A percentile compares a stretch with the other conserved stretches of the same genome.
Conservation (phyloP, 2,888 invertebrate species). For the Agonum fuliginosum region DNA sequence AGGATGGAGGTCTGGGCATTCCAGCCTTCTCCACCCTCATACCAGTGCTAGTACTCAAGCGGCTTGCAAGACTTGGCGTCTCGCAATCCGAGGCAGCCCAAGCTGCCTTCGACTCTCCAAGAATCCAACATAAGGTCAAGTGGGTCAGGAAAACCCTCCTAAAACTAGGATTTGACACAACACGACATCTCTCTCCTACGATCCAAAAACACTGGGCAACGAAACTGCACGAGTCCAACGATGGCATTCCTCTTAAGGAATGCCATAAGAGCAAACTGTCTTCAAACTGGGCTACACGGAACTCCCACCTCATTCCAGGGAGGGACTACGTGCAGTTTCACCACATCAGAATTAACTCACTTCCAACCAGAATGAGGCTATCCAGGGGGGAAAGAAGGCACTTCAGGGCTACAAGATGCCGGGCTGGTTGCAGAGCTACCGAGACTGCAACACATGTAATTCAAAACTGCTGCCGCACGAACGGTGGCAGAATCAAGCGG, state of each 20-base stretch:
- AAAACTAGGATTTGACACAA: conserved; percentile 42
- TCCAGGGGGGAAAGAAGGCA: conserved; percentile 64
- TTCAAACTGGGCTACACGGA: conserved; percentile 61
- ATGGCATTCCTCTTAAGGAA: conserved; percentile 63
- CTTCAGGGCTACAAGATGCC: too few relatives aligned
- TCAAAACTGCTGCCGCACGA: conserved; percentile 64
- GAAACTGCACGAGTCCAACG: conserved; percentile 62
- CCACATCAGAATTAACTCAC: conserved; percentile 66
- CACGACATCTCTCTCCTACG: background rate
- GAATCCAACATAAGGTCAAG: conserved; percentile 62
- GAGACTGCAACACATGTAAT: conserved; percentile 65
- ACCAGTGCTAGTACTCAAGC: conserved; percentile 62
- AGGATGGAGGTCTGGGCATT: conserved; percentile 62
- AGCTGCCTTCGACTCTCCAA: conserved; percentile 62
- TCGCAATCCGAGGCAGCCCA: conserved; percentile 61
- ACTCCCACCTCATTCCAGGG: conserved; percentile 64
- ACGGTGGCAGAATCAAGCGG: conserved; percentile 62
- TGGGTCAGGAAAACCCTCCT: conserved; percentile 58
- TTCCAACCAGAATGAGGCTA: conserved; percentile 63
- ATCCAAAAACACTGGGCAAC: conserved; percentile 46
- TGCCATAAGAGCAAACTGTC: background rate
- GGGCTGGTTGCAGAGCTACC: too few relatives aligned
- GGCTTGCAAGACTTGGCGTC: conserved; percentile 62
- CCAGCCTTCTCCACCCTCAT: conserved; percentile 64
- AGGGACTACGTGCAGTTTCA: conserved; percentile 67